phyloP scores from a whole-genome alignment of 2,888 invertebrate species.

The Dolomedes plantarius region DNA sequence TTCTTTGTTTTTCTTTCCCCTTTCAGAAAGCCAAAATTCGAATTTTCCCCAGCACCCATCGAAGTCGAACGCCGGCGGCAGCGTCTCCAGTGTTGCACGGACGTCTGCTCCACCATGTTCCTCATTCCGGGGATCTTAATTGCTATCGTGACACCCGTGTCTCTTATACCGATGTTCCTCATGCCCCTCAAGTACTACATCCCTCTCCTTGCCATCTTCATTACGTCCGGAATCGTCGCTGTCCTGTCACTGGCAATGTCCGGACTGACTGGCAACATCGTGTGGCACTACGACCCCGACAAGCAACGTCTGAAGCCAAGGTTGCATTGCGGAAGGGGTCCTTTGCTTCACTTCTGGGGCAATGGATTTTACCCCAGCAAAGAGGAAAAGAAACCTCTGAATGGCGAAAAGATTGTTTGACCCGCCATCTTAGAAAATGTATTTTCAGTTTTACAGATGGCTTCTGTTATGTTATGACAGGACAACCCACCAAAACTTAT shows the following conservation, averaged over 20 bases:
- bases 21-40: constrained; percentile 48
- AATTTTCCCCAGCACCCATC: constrained; percentile 42
- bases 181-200: constrained; percentile 59
- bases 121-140: constrained; percentile 63
- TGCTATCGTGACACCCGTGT: constrained; percentile 63
- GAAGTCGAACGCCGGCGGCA: constrained; percentile 56
- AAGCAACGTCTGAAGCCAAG: constrained; percentile 44
- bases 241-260: constrained; percentile 52
- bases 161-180: constrained; percentile 70
- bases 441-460: no score
- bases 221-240: constrained; percentile 25
- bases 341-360: constrained; percentile 68
- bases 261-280: constrained; percentile 67
- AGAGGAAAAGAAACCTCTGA: constrained; percentile 20
- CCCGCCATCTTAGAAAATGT: no score
- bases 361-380: constrained; percentile 43
- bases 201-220: constrained; percentile 47
- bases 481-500: no score
- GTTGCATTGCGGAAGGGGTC: constrained; percentile 69
- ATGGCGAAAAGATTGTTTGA: constrained; percentile 3
- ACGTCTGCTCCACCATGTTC: constrained; percentile 57
- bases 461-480: no score
- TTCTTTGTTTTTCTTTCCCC: background rate
- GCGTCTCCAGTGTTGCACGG: constrained; percentile 61
- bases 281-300: constrained; percentile 67